Base-by-base conservation (phyloP, 2,888 invertebrate species). In the Terebella lapidaria region DNA sequence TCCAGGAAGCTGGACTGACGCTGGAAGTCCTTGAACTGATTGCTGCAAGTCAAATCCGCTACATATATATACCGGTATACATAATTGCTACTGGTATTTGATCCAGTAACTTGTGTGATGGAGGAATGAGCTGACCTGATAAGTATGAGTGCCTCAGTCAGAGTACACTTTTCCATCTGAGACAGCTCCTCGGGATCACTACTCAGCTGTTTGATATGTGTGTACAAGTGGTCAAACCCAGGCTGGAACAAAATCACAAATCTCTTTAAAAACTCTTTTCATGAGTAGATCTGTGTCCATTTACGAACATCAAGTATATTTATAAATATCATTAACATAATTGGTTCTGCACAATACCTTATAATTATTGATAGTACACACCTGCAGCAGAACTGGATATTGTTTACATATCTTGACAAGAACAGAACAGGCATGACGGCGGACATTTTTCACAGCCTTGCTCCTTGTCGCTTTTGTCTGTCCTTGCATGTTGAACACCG, bases 361-460 rank as follows among this genome's bases (percentile, higher is more conserved):
- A n/a, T n/a, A n/a, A n/a, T n/a, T n/a, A n/a, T n/a, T n/a, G n/a
- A n/a, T n/a, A n/a, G n/a, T n/a, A n/a, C n/a, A n/a, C 69, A 81
- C 81, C 74, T 94, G 82, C 60, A 94, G 81, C 0, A 94, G 83
- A 27, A 91, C 80, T 0, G 94, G 93, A 82, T 91, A 93, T 80
- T 91, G 90, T 60, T 89, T 87, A 22, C 91, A 91, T 49, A 94
- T 86, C 81, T 94, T 94, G 15, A 94, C 92, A 82, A 94, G 88
- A 26, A 92, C 82, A 4, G 91, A 90, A 26, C 92, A 92, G 3
- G 93, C 93, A 81, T 94, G 94, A 0, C 92, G 85, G 2, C 93
- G 84, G 5, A 93, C 87, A 74, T 92, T 92, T 81, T 90, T 91
- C 42, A 91, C 89, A 2, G 88, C 86, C 58, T 88, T 86, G 18